A percentile compares a stretch with the other conserved stretches of the same genome.
Evolutionary conservation across 1,140 invertebrate species (phyloP).

Genomic region (Bombyx mandarina): DNA sequence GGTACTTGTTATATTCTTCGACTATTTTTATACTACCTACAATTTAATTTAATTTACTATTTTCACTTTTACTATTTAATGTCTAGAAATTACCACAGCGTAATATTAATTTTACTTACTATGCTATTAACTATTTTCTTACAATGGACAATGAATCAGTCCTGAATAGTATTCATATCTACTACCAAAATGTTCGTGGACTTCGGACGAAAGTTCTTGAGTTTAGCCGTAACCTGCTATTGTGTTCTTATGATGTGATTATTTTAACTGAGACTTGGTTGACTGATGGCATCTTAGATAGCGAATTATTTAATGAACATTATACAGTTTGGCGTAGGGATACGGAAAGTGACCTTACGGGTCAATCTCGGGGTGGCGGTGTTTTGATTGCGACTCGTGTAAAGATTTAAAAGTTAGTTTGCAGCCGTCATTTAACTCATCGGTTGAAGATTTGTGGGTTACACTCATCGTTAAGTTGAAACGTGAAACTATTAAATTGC

Average conservation of each 20-base stretch:
- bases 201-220: constrained; percentile 17
- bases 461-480: too few relatives aligned
- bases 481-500: too few relatives aligned
- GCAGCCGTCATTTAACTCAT: too few relatives aligned
- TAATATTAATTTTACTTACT: too few relatives aligned
- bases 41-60: constrained; percentile 4
- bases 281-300: constrained; percentile 8
- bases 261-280: constrained; percentile 21
- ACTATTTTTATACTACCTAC: background rate
- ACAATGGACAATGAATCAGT: too few relatives aligned
- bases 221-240: constrained; percentile 13
- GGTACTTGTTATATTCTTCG: constrained; percentile 1
- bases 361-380: constrained; percentile 15
- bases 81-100: too few relatives aligned
- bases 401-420: background rate
- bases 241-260: constrained; percentile 14
- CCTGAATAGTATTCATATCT: constrained; percentile 9
- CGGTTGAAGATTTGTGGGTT: too few relatives aligned
- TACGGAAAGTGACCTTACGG: constrained; percentile 7
- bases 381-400: constrained; percentile 1
- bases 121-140: too few relatives aligned
- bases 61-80: too few relatives aligned
- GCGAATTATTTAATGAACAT: constrained; percentile 16
- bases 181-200: constrained; percentile 6
- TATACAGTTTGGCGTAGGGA: constrained; percentile 22